phyloP scores from a whole-genome alignment of 2,113 vertebrate genomes.

The Ivindomyrus marchei region DNA sequence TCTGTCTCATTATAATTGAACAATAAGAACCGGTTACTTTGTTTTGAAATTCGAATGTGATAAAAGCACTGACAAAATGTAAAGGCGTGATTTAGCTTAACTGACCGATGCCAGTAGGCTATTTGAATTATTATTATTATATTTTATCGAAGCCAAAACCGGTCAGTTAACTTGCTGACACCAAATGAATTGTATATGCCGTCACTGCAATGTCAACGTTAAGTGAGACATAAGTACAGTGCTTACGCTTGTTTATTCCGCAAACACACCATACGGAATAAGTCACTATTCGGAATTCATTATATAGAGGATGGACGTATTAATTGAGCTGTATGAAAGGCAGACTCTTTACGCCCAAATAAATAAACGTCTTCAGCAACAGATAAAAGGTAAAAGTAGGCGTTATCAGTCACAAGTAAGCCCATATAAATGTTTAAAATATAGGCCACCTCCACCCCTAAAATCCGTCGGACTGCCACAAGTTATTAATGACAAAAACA shows the following conservation, averaged over 20 bases:
- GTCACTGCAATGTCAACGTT: not conserved
- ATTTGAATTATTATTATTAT: not conserved
- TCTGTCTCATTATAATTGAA: not conserved
- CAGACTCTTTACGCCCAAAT: not conserved
- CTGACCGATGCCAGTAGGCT: no score
- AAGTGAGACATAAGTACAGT: not conserved
- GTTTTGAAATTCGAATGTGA: not conserved
- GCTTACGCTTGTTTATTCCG: not conserved
- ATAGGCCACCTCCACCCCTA: no score
- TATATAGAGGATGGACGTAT: not conserved
- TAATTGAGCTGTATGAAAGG: not conserved
- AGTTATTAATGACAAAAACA: not conserved
- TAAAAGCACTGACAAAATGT: not conserved
- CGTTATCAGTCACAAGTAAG: no score
- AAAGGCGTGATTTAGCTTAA: no score
- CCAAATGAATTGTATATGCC: not conserved
- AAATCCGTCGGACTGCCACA: not conserved
- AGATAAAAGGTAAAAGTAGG: not conserved
- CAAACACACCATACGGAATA: no score
- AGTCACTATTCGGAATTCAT: no score
- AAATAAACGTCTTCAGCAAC: not conserved
- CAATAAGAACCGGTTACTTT: not conserved
- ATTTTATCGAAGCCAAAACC: not conserved
- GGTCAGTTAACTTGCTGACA: not conserved
- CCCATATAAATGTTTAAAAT: no score